Conservation (phyloP, 1,140 invertebrate genomes). For the silkworm (Bombyx mori) region ASM3026992v2 NC_085107.1:4806001-4806500, state of each 20-base stretch:
- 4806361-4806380: no score
- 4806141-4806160: conserved; percentile 14
- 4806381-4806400: no score
- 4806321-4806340: neutral
- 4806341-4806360: neutral
- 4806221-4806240: neutral
- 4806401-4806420: no score
- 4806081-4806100: conserved; percentile 92
- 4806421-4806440: no score
- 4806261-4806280: conserved; percentile 90
- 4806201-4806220: no score
- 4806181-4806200: neutral
- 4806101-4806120: conserved; percentile 91
- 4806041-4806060: conserved; percentile 72
- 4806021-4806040: neutral
- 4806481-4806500: no score
- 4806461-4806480: no score
- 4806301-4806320: neutral
- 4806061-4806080: conserved; percentile 92
- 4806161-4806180: neutral
- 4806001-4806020: no score
- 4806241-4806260: conserved; percentile 93
- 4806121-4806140: conserved; percentile 88
- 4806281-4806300: conserved; percentile 83
- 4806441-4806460: no score